Base-by-base conservation (phyloP, 2,888 invertebrate species). In the Drosophila greeni region DNA sequence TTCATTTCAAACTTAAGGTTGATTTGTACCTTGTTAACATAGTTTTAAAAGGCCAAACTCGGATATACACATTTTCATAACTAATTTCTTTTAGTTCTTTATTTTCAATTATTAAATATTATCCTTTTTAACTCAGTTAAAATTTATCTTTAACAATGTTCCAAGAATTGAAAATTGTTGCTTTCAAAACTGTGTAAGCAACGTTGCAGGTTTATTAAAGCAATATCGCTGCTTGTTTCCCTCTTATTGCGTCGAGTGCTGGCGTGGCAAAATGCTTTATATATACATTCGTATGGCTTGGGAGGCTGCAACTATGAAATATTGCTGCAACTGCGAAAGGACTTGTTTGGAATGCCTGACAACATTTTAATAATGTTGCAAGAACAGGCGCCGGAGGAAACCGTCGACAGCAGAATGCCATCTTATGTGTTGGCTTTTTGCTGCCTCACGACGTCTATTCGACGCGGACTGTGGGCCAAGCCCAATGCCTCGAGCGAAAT, bases 321-420 rank as follows among this genome's bases (percentile, higher is more conserved):
- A 66, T 39, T 31, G 39, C 60, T 33, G 45, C 57, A 37, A 60
- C 36, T 58, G 43, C 43, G 29, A 24, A 37, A 23, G 64, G 56
- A 58, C 65, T 66, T 55, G 73, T 53, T 66, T 56, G 73, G 68
- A 75, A 81, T 78, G 82, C 76, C 67, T 76, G 78, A 76, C 79
- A 75, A 75, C 76, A 76, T 71, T 82, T 76, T 82, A 76, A 82
- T 76, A 82, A 71, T 66, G 71, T 70, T 59, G 75, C 60, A 70
- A 72, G 72, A 64, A 51, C 64, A 62, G 58, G 65, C 68, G 75
- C 61, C 45, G 61, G 57, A 61, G 70, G 70, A 65, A 72, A 56
- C 31, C 24, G 43, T 7, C 62, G 62, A 59, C 48, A 62, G 61
- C 47, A 42, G 61, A 62, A 37, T 52, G 51, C 51, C 62, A 45